These are phyloP conservation scores for Acanthisitta chloris DNA, from an alignment of 2,113 vertebrate species.

Conservation along the genomic window DNA sequence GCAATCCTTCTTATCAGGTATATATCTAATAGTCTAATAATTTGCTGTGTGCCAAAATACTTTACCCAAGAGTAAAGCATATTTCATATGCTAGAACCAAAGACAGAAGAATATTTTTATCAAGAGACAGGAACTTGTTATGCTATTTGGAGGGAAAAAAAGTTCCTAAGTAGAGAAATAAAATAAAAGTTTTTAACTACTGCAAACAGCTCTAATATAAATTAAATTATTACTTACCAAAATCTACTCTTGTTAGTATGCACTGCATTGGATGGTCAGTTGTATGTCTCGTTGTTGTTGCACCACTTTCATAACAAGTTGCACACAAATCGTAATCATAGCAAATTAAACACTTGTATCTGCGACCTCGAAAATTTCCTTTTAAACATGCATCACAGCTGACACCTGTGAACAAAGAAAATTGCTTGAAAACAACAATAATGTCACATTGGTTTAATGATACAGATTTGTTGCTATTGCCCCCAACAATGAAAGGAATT, in stretches of 20 bases:
- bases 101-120: neutral
- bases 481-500: neutral
- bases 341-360: conserved; percentile 99
- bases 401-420: conserved; percentile 86
- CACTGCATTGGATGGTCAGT: conserved; percentile 99
- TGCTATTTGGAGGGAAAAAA: neutral
- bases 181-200: neutral
- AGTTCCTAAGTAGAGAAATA: neutral
- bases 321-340: conserved; percentile 99
- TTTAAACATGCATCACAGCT: conserved; percentile 99
- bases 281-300: conserved; percentile 96
- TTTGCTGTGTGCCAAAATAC: neutral
- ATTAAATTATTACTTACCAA: conserved; percentile 81
- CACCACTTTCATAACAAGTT: conserved; percentile 99
- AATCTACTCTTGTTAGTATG: conserved; percentile 99
- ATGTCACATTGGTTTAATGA: neutral
- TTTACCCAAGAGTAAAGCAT: neutral
- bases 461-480: neutral
- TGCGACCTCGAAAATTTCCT: conserved; percentile 96
- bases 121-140: neutral
- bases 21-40: neutral
- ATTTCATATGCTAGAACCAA: neutral
- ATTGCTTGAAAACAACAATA: conserved; percentile 25
- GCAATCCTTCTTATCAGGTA: neutral
- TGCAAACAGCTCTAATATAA: neutral